phyloP scores from a whole-genome alignment of 1,140 invertebrate species.

The Papilio xuthus region DNA sequence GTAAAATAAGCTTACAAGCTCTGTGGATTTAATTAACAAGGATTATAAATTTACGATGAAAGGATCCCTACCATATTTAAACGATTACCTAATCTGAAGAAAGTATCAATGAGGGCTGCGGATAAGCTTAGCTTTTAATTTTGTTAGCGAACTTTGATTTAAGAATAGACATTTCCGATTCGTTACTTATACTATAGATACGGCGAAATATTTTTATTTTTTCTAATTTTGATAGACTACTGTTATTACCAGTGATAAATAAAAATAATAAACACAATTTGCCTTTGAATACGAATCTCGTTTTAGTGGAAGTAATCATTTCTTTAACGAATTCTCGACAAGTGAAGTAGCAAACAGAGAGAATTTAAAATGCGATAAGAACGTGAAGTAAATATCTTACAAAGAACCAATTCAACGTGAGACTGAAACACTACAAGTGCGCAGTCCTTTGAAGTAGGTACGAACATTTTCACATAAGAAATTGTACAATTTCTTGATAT shows the following conservation, averaged over 20 bases:
- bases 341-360: not conserved
- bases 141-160: not conserved
- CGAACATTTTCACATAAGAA: not conserved
- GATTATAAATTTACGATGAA: not conserved
- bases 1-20: not conserved
- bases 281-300: not conserved
- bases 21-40: constrained; percentile 11
- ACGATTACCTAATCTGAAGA: not conserved
- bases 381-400: constrained; percentile 11
- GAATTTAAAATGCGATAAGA: constrained; percentile 2
- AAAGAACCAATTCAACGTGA: not conserved
- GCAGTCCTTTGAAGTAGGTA: not conserved
- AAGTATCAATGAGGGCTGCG: not conserved
- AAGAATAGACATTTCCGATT: not conserved
- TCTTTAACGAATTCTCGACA: not conserved
- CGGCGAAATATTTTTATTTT: not conserved
- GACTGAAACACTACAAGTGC: constrained; percentile 1
- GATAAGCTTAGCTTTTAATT: constrained; percentile 6
- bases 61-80: constrained; percentile 2
- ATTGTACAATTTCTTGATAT: not conserved
- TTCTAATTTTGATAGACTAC: too few species aligned
- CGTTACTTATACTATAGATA: not conserved
- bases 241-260: not conserved
- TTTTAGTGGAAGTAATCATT: not conserved
- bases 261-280: not conserved